Conservation (phyloP, 2,888 invertebrate species). For the Caradrina clavipalpis region DNA sequence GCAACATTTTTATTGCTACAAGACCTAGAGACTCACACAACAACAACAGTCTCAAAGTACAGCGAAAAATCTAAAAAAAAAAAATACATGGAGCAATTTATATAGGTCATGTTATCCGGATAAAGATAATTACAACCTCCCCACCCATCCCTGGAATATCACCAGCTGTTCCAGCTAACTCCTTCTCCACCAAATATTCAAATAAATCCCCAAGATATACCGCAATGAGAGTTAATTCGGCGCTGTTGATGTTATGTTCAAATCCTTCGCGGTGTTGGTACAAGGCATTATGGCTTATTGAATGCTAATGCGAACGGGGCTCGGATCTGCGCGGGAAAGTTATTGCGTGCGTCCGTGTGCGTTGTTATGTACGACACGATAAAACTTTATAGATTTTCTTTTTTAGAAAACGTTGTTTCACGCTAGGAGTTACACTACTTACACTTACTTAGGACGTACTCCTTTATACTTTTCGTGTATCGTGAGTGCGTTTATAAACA, state of each 20-base stretch:
- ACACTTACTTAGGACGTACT: no score
- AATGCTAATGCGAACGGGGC: conserved; percentile 76
- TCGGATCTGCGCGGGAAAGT: conserved; percentile 66
- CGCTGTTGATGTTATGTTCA: conserved; percentile 49
- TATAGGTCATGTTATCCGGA: no score
- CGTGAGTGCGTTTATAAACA: no score
- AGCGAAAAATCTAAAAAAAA: no score
- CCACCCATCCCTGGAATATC: neutral
- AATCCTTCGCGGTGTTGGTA: conserved; percentile 69
- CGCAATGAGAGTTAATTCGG: conserved; percentile 44
- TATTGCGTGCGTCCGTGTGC: conserved; percentile 52
- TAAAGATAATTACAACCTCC: neutral
- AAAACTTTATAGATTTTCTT: neutral
- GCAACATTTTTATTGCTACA: no score
- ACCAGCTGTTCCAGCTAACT: conserved; percentile 38
- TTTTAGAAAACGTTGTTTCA: no score
- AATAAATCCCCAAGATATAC: conserved; percentile 36
- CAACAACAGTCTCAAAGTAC: no score
- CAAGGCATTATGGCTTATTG: conserved; percentile 78
- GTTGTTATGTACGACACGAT: conserved; percentile 47
- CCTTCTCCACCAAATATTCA: conserved; percentile 27
- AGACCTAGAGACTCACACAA: no score
- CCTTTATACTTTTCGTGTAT: no score
- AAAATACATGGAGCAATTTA: no score
- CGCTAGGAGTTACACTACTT: no score